Evolutionary conservation across 2,797 vertebrate genomes (phyloP).

Genomic region (Tenualosa ilisha): DNA sequence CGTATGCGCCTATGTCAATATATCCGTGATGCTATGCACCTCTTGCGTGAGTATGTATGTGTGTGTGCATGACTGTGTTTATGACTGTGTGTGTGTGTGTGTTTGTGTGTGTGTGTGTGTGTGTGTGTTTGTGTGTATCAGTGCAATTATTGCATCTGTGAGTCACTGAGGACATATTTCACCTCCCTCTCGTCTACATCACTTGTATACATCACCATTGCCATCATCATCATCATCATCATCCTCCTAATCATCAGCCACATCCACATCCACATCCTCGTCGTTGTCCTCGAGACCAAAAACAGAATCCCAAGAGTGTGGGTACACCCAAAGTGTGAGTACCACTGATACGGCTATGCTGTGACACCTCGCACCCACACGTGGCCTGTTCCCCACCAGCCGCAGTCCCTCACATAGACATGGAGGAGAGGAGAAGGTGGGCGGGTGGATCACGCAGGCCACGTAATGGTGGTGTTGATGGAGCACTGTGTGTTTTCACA

Average conservation of each 20-base stretch:
- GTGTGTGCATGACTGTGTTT: not conserved
- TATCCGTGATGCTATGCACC: conserved; percentile 33
- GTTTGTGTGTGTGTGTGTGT: not conserved
- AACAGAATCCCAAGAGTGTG: conserved; percentile 53
- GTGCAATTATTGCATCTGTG: not conserved
- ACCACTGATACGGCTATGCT: conserved; percentile 59
- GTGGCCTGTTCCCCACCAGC: conserved; percentile 60
- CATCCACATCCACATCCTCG: conserved; percentile 44
- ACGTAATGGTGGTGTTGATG: conserved; percentile 60
- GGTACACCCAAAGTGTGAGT: conserved; percentile 58
- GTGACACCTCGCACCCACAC: conserved; percentile 62
- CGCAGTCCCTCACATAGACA: conserved; percentile 61
- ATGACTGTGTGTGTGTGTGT: not conserved
- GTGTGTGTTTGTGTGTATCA: not conserved
- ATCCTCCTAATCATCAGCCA: not conserved
- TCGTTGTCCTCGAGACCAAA: conserved; percentile 32
- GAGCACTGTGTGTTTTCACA: conserved; percentile 60
- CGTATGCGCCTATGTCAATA: conserved; percentile 38
- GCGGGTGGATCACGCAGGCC: conserved; percentile 58
- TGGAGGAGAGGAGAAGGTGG: conserved; percentile 48
- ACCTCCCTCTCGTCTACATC: conserved; percentile 3
- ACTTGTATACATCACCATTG: conserved; percentile 6
- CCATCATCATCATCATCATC: conserved; percentile 12
- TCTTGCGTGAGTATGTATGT: not conserved
- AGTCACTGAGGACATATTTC: conserved; percentile 17